Conservation (phyloP, 2,113 vertebrate genomes). For the Eira barbara region DNA sequence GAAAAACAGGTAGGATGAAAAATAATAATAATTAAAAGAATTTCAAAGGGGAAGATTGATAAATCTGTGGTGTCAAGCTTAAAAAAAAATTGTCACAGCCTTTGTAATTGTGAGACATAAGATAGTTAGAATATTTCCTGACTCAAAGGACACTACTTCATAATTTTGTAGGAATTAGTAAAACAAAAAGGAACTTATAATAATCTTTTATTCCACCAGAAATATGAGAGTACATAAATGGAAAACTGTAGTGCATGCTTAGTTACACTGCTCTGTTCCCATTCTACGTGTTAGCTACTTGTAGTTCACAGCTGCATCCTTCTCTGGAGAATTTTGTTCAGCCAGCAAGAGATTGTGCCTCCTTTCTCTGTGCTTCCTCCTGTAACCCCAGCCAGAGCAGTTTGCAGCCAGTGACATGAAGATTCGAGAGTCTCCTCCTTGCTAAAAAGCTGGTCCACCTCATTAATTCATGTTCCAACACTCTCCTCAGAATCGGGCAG, state of each 20-base stretch:
- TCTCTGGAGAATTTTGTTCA: background rate
- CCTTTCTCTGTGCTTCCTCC: background rate
- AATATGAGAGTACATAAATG: background rate
- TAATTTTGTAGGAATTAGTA: background rate
- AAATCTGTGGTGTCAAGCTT: background rate
- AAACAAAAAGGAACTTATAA: background rate
- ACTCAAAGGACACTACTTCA: background rate
- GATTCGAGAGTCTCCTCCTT: background rate
- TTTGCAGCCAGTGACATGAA: background rate
- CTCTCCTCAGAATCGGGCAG: background rate
- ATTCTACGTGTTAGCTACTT: background rate
- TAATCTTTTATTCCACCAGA: background rate
- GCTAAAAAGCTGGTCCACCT: background rate
- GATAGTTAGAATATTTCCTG: background rate
- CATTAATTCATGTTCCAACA: background rate
- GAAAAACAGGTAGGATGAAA: background rate
- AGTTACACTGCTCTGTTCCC: background rate
- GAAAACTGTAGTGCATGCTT: background rate
- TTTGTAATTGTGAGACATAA: background rate
- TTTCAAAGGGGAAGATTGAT: background rate
- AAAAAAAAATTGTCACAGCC: background rate
- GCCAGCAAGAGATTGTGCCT: background rate
- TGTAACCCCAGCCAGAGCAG: background rate
- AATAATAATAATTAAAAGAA: background rate
- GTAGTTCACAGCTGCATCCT: background rate